These are phyloP conservation scores for Leptinotarsa texana DNA, from an alignment of 1,140 invertebrate genomes.

Conservation along the genomic window DNA sequence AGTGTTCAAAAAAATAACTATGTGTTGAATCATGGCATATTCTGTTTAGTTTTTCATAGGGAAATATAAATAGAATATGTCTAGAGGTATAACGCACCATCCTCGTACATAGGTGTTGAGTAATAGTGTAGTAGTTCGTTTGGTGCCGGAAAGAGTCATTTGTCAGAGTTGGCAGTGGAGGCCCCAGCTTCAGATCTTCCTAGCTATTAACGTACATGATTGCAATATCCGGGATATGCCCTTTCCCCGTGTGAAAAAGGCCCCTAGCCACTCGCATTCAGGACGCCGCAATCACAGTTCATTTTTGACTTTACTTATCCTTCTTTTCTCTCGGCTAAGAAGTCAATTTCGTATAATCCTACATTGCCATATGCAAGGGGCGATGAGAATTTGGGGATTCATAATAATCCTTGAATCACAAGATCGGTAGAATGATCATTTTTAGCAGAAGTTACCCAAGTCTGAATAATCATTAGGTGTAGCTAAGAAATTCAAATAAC, in stretches of 20 bases:
- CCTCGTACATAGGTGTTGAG: constrained; percentile 7
- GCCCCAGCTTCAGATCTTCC: constrained; percentile 33
- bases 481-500: no score
- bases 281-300: constrained; percentile 43
- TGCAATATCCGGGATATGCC: constrained; percentile 45
- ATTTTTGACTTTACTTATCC: constrained; percentile 33
- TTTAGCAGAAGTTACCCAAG: no score
- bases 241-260: constrained; percentile 38
- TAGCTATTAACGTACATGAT: constrained; percentile 39
- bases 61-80: no score
- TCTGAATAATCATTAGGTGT: no score
- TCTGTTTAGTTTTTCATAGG: no score
- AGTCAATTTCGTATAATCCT: not conserved
- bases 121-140: constrained; percentile 9
- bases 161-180: constrained; percentile 38
- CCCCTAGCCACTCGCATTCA: constrained; percentile 25
- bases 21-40: no score
- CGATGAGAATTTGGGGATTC: no score
- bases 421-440: no score
- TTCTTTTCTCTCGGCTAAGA: constrained; percentile 33
- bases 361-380: no score
- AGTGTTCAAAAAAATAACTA: no score
- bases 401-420: no score
- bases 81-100: not conserved
- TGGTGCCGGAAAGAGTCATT: constrained; percentile 39